Evolutionary conservation across 2,797 vertebrate species (phyloP).

Genomic region (Lindbergichthys nudifrons): DNA sequence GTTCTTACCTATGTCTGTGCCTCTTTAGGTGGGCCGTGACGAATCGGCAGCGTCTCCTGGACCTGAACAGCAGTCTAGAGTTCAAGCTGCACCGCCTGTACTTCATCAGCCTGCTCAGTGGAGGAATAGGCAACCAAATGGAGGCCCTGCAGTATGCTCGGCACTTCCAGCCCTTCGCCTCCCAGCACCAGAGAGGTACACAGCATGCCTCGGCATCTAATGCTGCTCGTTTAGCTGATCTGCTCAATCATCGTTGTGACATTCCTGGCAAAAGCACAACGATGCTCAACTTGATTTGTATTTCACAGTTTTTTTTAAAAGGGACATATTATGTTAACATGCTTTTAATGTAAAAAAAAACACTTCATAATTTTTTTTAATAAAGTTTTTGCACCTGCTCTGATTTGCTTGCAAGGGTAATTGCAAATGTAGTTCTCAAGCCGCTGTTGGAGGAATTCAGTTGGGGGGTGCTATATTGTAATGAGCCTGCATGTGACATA

Average conservation of each 20-base stretch:
- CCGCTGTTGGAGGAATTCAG: too few relatives aligned
- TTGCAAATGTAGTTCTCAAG: too few relatives aligned
- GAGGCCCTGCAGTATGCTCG: constrained; percentile 92
- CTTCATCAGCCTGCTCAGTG: constrained; percentile 91
- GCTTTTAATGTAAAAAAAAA: too few relatives aligned
- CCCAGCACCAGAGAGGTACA: constrained; percentile 91
- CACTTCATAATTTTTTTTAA: too few relatives aligned
- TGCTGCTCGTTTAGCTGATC: too few relatives aligned
- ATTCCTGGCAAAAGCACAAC: background rate
- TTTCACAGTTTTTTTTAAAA: background rate
- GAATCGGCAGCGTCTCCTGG: constrained; percentile 90
- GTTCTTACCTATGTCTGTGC: background rate
- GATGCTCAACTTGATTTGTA: background rate
- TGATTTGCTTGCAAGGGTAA: too few relatives aligned
- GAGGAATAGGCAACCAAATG: constrained; percentile 89
- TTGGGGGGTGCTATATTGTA: too few relatives aligned
- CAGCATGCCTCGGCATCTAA: background rate
- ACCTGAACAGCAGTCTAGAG: constrained; percentile 92
- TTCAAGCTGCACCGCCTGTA: constrained; percentile 92
- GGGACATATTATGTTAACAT: too few relatives aligned
- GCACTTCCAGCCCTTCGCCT: constrained; percentile 92
- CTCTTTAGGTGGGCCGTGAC: constrained; percentile 89
- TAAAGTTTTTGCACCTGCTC: too few relatives aligned
- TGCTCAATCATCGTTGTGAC: background rate
- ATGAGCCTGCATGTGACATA: too few relatives aligned